Conservation (phyloP, 2,888 invertebrate species). For the Eupithecia subumbrata region DNA sequence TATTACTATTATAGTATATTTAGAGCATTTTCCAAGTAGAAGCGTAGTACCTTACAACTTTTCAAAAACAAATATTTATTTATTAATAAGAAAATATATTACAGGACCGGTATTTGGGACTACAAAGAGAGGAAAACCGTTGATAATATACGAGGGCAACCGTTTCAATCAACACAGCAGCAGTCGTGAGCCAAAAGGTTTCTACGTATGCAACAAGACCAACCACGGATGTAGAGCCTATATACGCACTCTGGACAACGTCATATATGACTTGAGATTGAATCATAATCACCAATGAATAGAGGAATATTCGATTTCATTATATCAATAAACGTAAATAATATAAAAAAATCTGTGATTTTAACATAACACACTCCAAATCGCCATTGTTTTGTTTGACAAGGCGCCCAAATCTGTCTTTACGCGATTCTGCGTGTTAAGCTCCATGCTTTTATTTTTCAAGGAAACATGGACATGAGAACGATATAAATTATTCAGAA, state of each 20-base stretch:
- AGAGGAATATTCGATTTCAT: background rate
- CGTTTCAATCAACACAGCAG: constrained; percentile 27
- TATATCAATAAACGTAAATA: background rate
- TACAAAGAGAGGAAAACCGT: background rate
- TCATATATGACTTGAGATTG: constrained; percentile 15
- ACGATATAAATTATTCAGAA: too few species aligned
- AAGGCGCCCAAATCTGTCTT: too few species aligned
- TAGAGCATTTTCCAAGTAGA: background rate
- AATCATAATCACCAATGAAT: constrained; percentile 19
- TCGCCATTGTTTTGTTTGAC: background rate
- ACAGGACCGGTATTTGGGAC: background rate
- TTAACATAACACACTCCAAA: background rate
- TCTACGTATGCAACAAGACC: constrained; percentile 25
- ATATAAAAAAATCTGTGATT: background rate
- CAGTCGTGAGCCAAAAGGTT: constrained; percentile 17
- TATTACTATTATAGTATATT: too few species aligned
- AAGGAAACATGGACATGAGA: too few species aligned
- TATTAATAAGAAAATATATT: background rate
- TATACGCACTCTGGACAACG: constrained; percentile 40
- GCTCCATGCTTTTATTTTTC: too few species aligned
- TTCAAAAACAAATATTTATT: background rate
- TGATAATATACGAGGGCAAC: background rate
- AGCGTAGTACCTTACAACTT: too few species aligned
- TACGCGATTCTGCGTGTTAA: too few species aligned
- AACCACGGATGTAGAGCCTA: constrained; percentile 44